Evolutionary conservation across 2,888 invertebrate species (phyloP).

Genomic region (Pseudeuparius sepicola): DNA sequence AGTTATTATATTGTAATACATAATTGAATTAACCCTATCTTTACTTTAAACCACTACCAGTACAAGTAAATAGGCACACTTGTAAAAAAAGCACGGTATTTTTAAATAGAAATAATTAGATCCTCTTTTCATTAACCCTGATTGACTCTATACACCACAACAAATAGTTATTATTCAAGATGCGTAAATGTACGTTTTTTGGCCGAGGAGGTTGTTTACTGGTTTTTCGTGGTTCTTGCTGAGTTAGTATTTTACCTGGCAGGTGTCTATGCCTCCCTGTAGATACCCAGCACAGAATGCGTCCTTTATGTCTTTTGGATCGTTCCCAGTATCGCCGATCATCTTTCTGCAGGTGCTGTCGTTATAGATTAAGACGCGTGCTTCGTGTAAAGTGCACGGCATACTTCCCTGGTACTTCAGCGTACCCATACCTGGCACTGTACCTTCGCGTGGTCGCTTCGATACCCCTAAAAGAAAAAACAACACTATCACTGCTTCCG

Average conservation of each 20-base stretch:
- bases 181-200: not conserved
- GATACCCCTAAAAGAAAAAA: conserved; percentile 17
- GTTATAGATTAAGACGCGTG: conserved; percentile 32
- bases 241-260: conserved; percentile 54
- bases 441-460: conserved; percentile 29
- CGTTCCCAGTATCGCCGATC: conserved; percentile 31
- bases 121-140: no score
- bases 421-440: conserved; percentile 34
- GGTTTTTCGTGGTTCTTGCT: no score
- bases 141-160: no score
- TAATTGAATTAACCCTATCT: no score
- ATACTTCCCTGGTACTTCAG: conserved; percentile 29
- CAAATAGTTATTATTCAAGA: no score
- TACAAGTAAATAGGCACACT: no score
- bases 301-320: conserved; percentile 26
- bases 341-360: conserved; percentile 32
- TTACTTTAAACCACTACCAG: no score
- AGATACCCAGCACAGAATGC: conserved; percentile 48
- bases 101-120: no score
- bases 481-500: no score
- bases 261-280: conserved; percentile 49
- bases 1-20: no score
- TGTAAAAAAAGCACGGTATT: no score
- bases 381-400: conserved; percentile 36
- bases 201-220: no score